Evolutionary conservation across 2,888 invertebrate species (phyloP).

Genomic region (Meandrusa payeni): DNA sequence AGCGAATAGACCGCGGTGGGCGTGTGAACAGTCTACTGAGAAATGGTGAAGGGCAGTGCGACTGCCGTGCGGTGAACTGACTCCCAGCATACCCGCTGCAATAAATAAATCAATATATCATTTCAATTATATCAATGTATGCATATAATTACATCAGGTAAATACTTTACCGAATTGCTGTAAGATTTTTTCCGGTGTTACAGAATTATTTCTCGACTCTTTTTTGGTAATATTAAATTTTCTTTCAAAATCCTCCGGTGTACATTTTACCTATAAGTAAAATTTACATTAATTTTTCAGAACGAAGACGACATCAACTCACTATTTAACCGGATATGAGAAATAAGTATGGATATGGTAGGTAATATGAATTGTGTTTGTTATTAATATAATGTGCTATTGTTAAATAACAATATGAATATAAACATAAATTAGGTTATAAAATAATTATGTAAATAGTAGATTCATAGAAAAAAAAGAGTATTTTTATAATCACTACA

Average conservation of each 20-base stretch:
- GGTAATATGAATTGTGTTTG: no score
- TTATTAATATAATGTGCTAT: no score
- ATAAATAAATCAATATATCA: no score
- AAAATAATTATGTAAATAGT: background rate
- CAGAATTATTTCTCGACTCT: conserved; percentile 71
- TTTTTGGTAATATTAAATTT: conserved; percentile 58
- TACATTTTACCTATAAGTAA: conserved; percentile 62
- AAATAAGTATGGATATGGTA: no score
- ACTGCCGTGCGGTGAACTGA: conserved; percentile 66
- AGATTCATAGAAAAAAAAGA: background rate
- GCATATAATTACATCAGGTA: no score
- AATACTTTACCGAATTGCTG: conserved; percentile 76
- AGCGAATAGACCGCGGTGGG: conserved; percentile 88
- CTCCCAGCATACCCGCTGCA: conserved; percentile 80
- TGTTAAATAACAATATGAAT: no score
- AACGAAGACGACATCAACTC: no score
- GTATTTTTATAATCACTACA: no score
- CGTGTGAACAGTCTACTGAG: conserved; percentile 91
- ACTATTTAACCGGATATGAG: no score
- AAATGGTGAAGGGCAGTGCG: conserved; percentile 82
- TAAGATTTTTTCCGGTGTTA: conserved; percentile 75
- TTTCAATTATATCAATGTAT: no score
- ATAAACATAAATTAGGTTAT: no score
- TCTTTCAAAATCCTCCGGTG: conserved; percentile 70
- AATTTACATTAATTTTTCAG: no score